A percentile compares a stretch with the other conserved stretches of the same genome.
These are phyloP conservation scores for Pherbina coryleti DNA, from an alignment of 2,888 invertebrate genomes.

Conservation along the genomic window DNA sequence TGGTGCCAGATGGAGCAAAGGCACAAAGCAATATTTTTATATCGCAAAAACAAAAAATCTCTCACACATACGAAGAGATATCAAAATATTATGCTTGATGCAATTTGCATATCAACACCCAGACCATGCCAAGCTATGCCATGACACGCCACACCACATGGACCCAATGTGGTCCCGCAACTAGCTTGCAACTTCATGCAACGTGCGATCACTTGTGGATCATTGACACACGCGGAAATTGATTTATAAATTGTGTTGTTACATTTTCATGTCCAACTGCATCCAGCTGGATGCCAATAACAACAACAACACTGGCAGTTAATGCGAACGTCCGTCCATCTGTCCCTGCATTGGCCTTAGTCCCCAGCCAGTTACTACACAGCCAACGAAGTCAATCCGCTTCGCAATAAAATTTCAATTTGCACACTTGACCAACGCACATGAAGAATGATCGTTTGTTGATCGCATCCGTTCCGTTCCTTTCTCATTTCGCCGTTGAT, in stretches of 20 bases:
- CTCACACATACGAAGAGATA: slow-evolving; percentile 6
- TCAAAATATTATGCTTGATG: slow-evolving; percentile 38
- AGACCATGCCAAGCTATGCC: background rate
- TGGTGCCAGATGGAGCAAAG: slow-evolving; percentile 13
- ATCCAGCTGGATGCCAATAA: slow-evolving; percentile 5
- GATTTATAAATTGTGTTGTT: slow-evolving; percentile 44
- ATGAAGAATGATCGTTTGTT: slow-evolving; percentile 19
- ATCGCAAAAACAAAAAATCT: background rate
- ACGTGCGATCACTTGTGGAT: slow-evolving; percentile 33
- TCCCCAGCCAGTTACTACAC: background rate
- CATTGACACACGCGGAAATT: slow-evolving; percentile 39
- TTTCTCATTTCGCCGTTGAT: background rate
- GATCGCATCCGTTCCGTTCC: background rate
- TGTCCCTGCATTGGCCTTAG: background rate
- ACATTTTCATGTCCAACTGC: slow-evolving; percentile 31
- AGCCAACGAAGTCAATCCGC: background rate
- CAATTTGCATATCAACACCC: slow-evolving; percentile 34
- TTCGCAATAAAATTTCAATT: slow-evolving; percentile 58
- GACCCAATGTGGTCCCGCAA: slow-evolving; percentile 12
- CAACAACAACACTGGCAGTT: background rate
- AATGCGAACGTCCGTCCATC: background rate
- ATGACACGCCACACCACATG: slow-evolving; percentile 17
- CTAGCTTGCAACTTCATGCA: background rate
- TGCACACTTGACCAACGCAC: slow-evolving; percentile 53
- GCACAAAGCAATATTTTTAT: background rate